Conservation (phyloP, 2,888 invertebrate species). For the Xestia rhomboidea region DNA sequence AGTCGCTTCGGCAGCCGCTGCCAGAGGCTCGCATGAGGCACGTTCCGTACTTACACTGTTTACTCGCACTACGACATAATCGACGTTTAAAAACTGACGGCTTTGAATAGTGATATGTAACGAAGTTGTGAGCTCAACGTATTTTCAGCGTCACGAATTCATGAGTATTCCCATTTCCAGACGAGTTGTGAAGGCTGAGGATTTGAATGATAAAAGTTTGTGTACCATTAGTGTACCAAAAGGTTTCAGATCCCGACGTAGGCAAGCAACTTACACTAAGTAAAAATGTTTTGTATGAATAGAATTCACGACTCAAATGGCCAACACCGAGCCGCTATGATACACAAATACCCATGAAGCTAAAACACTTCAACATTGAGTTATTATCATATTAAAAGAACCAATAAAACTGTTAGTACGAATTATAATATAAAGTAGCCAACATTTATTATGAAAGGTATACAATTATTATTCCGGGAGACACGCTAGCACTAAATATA, state of each 20-base stretch:
- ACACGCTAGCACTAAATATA: constrained; percentile 55
- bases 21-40: not conserved
- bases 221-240: not conserved
- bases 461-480: constrained; percentile 64
- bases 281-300: not conserved
- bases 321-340: too few species aligned
- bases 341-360: constrained; percentile 5
- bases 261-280: not conserved
- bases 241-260: not conserved
- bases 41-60: not conserved
- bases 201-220: not conserved
- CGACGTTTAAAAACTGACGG: not conserved
- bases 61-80: not conserved
- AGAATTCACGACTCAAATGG: constrained; percentile 7
- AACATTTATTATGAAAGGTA: constrained; percentile 60
- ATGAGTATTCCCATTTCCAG: not conserved
- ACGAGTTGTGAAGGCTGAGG: not conserved
- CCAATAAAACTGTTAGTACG: constrained; percentile 47
- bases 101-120: not conserved
- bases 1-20: not conserved
- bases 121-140: not conserved
- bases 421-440: constrained; percentile 53
- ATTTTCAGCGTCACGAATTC: not conserved
- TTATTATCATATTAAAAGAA: constrained; percentile 56
- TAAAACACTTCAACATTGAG: constrained; percentile 26